These are phyloP conservation scores for Orbicella faveolata DNA, from an alignment of 64 coral and sea anemone species.

Conservation along the genomic window DNA sequence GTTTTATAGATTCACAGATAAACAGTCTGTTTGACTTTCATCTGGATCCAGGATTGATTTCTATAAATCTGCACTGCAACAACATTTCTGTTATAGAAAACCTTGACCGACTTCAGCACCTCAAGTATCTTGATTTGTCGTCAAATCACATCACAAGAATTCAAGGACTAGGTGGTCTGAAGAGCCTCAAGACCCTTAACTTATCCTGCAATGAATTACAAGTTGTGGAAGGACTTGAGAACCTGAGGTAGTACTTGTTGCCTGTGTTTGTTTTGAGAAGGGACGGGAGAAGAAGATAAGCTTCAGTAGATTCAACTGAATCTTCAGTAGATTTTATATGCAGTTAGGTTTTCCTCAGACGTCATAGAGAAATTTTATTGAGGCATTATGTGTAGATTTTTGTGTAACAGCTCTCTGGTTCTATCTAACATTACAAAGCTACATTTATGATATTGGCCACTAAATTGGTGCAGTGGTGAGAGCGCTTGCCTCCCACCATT, in stretches of 20 bases:
- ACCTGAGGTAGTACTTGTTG: slow-evolving; percentile 42
- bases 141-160: slow-evolving; percentile 89
- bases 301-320: background rate
- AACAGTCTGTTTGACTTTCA: slow-evolving; percentile 56
- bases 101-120: slow-evolving; percentile 58
- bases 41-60: slow-evolving; percentile 62
- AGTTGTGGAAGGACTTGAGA: slow-evolving; percentile 73
- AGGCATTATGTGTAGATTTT: too few relatives aligned
- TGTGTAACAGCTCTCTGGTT: too few relatives aligned
- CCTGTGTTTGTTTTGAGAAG: background rate
- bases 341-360: too few relatives aligned
- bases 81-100: slow-evolving; percentile 76
- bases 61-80: slow-evolving; percentile 96
- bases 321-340: too few relatives aligned
- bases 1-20: slow-evolving; percentile 84
- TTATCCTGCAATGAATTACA: slow-evolving; percentile 84
- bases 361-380: too few relatives aligned
- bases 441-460: too few relatives aligned
- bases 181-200: slow-evolving; percentile 73
- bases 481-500: too few relatives aligned
- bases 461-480: too few relatives aligned
- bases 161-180: slow-evolving; percentile 59
- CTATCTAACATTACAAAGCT: too few relatives aligned
- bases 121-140: slow-evolving; percentile 92
- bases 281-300: background rate